Evolutionary conservation across 2,888 invertebrate species (phyloP).

Genomic region (Plemyria rubiginata): DNA sequence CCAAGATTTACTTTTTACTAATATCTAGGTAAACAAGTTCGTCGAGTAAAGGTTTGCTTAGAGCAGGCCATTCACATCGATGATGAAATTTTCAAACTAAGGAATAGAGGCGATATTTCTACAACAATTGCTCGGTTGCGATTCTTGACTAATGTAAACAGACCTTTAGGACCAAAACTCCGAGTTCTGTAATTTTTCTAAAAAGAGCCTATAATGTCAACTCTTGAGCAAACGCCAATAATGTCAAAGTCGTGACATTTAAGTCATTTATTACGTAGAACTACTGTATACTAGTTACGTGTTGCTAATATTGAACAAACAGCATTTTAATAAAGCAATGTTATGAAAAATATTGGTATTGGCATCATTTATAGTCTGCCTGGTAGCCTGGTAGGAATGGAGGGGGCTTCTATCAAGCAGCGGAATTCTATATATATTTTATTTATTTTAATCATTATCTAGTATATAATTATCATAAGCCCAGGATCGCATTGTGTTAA

Average conservation of each 20-base stretch:
- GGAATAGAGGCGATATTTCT: no score
- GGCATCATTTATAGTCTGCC: no score
- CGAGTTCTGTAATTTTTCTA: background rate
- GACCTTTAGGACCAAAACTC: background rate
- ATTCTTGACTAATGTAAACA: no score
- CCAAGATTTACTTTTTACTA: background rate
- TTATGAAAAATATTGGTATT: no score
- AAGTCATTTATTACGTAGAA: slow-evolving; percentile 13
- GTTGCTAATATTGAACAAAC: background rate
- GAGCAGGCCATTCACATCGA: background rate
- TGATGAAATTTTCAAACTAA: background rate
- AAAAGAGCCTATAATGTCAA: slow-evolving; percentile 8
- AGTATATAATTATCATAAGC: no score
- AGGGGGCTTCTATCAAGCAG: no score
- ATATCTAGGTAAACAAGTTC: background rate
- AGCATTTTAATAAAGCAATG: background rate
- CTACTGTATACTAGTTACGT: background rate
- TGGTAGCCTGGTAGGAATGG: no score
- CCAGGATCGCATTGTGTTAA: no score
- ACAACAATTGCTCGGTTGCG: no score
- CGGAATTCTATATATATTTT: no score
- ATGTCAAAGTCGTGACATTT: slow-evolving; percentile 25
- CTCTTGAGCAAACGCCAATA: slow-evolving; percentile 10
- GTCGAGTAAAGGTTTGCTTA: background rate
- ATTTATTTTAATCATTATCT: no score